Evolutionary conservation across 2,888 invertebrate genomes (phyloP), one percentile per base, ranked within the genome.

Genomic region (Andrena minutula): DNA sequence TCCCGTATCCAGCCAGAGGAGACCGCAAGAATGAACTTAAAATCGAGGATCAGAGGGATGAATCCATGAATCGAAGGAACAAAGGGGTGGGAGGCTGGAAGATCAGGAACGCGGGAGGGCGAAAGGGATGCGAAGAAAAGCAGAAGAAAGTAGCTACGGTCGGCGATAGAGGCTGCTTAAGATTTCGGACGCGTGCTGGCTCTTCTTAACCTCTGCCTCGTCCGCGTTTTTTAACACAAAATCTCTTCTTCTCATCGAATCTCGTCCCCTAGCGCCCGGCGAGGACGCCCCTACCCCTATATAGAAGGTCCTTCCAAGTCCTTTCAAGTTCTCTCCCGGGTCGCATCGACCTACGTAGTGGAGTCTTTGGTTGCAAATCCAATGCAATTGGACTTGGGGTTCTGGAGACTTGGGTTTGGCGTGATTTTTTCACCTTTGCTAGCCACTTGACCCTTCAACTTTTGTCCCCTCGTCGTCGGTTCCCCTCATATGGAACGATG

Each of bases 161-260:
- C 28, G 71, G 49, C 56, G 83, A 80, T 73, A 49, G 74, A 80
- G 82, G 83, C 90, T 91, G 89, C 91, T 93, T 93, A 90, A 90
- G 89, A 92, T 93, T 93, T 92, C 90, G 89, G 85, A 84, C 92
- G 92, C 91, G 91, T 91, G 87, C 88, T 79, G 83, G 68, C 76
- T 88, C 89, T 90, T 86, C 91, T 91, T 91, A 92, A 91, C 90
- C 92, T 92, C 88, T 92, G 93, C 92, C 89, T 91, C 92, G 92
- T 93, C 83, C 90, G 92, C 92, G 91, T 92, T 93, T 93, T 92
- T 93, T 91, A 92, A 92, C 91, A 87, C 90, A 83, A 82, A 88
- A 89, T 90, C 89, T 87, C 88, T 80, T 85, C 47, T 74, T 73
- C 77, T 56, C 64, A 47, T 74, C 69, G 71, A 65, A 69, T 70